phyloP scores from a whole-genome alignment of 2,797 vertebrate species.

The Tympanoctomys barrerae region DNA sequence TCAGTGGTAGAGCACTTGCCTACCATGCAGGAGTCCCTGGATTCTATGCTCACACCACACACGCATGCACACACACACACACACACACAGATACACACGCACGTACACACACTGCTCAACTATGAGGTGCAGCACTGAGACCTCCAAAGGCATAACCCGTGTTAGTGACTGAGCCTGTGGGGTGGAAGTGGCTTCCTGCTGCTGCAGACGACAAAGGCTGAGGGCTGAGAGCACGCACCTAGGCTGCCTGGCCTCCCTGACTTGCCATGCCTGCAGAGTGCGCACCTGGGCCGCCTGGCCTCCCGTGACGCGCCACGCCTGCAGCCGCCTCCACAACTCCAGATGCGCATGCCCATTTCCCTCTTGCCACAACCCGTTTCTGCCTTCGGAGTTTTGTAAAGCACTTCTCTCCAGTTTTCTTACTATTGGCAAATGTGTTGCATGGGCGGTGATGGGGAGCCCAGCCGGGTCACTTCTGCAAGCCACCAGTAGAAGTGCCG shows the following conservation, averaged over 20 bases:
- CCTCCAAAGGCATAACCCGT: accelerated
- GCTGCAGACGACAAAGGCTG: not conserved
- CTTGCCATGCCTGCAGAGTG: not conserved
- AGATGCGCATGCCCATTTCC: not conserved
- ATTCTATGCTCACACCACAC: not conserved
- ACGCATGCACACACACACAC: no score
- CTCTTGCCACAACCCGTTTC: not conserved
- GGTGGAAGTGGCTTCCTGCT: not conserved
- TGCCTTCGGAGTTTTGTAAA: not conserved
- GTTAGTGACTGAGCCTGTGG: no score
- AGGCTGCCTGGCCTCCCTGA: accelerated
- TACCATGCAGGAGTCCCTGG: not conserved
- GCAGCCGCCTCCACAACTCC: not conserved
- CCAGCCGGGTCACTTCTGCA: not conserved
- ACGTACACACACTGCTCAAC: accelerated
- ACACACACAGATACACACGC: no score
- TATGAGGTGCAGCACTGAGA: accelerated
- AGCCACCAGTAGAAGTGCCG: not conserved
- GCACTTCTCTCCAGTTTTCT: not conserved
- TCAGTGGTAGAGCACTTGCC: not conserved
- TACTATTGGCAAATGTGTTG: accelerated
- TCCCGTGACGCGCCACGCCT: accelerated
- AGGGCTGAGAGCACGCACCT: not conserved
- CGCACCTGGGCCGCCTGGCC: accelerated
- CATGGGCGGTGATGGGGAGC: not conserved